Percentiles rank a stretch among this genome's conserved stretches.
Evolutionary conservation across 2,888 invertebrate genomes (phyloP).

Genomic region (Nymphalis c-album): DNA sequence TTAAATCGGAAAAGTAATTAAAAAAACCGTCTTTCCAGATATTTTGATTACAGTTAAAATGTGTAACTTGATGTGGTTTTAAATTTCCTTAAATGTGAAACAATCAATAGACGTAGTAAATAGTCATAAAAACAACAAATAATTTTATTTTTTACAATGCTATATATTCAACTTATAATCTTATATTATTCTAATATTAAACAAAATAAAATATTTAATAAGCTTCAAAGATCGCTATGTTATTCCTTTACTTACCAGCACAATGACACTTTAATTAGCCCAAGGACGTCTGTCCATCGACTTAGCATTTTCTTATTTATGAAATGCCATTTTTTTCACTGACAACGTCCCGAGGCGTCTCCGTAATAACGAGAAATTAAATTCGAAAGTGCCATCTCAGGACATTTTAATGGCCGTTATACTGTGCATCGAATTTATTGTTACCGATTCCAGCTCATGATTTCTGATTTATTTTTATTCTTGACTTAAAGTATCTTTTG

Average conservation of each 20-base stretch:
- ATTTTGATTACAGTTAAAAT: not conserved
- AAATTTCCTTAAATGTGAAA: not conserved
- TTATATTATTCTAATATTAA: not conserved
- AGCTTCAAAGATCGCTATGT: not conserved
- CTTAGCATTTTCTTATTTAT: slow-evolving; percentile 55
- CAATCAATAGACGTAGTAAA: too few species aligned
- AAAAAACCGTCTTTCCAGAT: slow-evolving; percentile 2
- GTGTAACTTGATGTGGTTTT: slow-evolving; percentile 28
- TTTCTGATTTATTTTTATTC: slow-evolving; percentile 7
- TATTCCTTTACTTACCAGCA: slow-evolving; percentile 26
- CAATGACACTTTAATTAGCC: slow-evolving; percentile 56
- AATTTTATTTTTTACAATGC: too few species aligned
- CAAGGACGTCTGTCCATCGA: slow-evolving; percentile 47
- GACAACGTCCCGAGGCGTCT: slow-evolving; percentile 43
- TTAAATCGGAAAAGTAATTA: slow-evolving; percentile 9
- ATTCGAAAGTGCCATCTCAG: slow-evolving; percentile 50
- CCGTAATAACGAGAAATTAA: slow-evolving; percentile 56
- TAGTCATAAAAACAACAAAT: too few species aligned
- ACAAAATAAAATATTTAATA: too few species aligned
- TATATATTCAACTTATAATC: too few species aligned
- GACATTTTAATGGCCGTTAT: slow-evolving; percentile 49
- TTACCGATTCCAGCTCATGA: slow-evolving; percentile 16
- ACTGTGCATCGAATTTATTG: slow-evolving; percentile 23
- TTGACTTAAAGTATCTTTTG: not conserved
- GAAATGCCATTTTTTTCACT: slow-evolving; percentile 55